Evolutionary conservation across 1,140 invertebrate genomes (phyloP), one percentile per base, ranked within the genome.

Genomic region (Telenomus remus): DNA sequence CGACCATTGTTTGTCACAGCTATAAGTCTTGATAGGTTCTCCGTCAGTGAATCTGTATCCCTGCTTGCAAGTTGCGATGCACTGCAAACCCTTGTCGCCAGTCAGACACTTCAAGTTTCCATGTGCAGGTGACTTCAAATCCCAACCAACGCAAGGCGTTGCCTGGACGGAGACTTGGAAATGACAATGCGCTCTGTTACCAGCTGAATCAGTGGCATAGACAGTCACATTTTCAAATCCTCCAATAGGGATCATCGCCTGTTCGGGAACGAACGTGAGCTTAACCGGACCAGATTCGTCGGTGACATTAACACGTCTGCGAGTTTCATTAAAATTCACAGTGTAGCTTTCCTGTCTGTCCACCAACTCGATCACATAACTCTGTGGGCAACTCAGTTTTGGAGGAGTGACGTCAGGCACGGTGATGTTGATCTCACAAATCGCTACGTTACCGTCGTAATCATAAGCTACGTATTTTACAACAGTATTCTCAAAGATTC

Each of bases 381-480:
- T 98, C 84, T 98, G 95, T 0, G 97, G 97, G 84, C 97, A 98
- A 81, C 94, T 96, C 15, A 98, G 84, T 81, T 92, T 92, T n/a
- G 97, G 97, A 39, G 97, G 96, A 1, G 95, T 97, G 49, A 97
- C 95, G 88, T 98, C 96, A 34, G 95, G 95, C 3, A 97, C 95
- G 5, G 96, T 97, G 13, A 98, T 97, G 80, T 97, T 97, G 4
- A 98, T 96, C 90, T 96, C 94, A 82, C 97, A 99, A 84, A 98
- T 97, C 16, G 97, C 97, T 15, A 97, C 95, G 82, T 99, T 98
- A 74, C 97, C 97, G 85, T 98, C 97, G 81, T 96, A 96, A 89
- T 99, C 97, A 81, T 95, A 98, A 0, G 97, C 97, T 2, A 97
- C 93, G 80, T 98, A 99, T 90, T 97, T 95, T 0, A 98, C 95